A percentile compares a stretch with the other conserved stretches of the same genome.
phyloP scores from a whole-genome alignment of 2,113 vertebrate genomes.

The Mesembrinibis cayennensis region DNA sequence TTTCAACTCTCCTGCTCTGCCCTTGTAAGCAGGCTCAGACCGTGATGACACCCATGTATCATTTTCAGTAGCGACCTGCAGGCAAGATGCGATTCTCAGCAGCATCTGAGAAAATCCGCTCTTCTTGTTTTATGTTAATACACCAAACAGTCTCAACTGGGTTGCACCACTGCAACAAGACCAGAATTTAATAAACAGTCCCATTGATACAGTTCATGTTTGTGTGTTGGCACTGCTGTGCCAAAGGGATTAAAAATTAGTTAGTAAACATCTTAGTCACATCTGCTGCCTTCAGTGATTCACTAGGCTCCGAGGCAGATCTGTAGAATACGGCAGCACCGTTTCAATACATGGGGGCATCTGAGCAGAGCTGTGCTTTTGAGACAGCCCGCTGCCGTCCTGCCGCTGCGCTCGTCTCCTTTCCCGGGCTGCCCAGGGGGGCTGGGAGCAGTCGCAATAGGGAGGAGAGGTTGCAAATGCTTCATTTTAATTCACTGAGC shows the following conservation, averaged over 20 bases:
- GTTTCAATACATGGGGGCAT: rapidly evolving
- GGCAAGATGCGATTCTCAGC: not conserved
- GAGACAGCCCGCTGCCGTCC: rapidly evolving
- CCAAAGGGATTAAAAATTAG: not conserved
- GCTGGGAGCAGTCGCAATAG: not conserved
- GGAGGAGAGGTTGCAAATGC: not conserved
- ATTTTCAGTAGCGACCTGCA: not conserved
- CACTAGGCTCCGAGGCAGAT: not conserved
- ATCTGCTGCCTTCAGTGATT: not conserved
- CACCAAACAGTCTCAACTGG: not conserved
- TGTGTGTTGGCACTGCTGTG: not conserved
- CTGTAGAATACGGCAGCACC: not conserved
- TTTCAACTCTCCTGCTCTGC: not conserved
- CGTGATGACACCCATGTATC: not conserved
- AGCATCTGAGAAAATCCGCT: not conserved
- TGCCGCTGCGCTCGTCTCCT: not conserved
- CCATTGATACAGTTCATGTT: not conserved
- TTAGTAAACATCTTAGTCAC: not conserved
- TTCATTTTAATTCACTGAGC: not conserved
- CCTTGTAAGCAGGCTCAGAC: not conserved
- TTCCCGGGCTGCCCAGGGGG: not conserved
- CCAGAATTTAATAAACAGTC: not conserved
- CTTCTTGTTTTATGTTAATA: not conserved
- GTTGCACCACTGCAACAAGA: not conserved
- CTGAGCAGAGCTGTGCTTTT: not conserved